Percentiles rank a stretch among this genome's conserved stretches.
These are phyloP conservation scores for Ferrisia virgata DNA, from an alignment of 2,888 invertebrate genomes.

Conservation along the genomic window DNA sequence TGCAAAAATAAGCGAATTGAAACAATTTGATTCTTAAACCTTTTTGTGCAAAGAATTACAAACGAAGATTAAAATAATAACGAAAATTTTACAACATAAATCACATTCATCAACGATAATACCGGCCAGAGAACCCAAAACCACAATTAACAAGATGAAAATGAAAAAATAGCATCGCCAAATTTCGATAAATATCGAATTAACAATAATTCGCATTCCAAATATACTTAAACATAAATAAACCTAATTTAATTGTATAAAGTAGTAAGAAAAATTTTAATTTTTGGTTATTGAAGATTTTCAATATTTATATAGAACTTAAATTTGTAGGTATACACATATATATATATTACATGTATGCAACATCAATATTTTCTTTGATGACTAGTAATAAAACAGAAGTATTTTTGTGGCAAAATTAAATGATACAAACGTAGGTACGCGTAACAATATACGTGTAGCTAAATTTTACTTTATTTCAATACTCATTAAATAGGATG, in stretches of 20 bases:
- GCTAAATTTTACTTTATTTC: not conserved
- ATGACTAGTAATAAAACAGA: too few species aligned
- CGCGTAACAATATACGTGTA: not conserved
- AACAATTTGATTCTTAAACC: too few species aligned
- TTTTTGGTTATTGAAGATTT: not conserved
- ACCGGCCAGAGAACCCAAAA: slow-evolving; percentile 16
- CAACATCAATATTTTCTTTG: too few species aligned
- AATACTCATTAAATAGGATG: not conserved
- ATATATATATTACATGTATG: not conserved
- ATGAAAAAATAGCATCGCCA: not conserved
- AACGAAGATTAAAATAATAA: not conserved
- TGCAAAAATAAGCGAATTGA: not conserved
- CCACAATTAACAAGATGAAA: not conserved
- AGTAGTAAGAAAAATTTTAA: not conserved
- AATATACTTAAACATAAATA: not conserved
- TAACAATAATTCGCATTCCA: not conserved
- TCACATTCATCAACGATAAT: not conserved
- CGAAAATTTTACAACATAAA: not conserved
- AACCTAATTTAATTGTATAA: not conserved
- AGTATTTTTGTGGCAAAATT: too few species aligned
- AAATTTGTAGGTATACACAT: too few species aligned
- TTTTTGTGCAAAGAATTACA: not conserved
- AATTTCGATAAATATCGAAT: not conserved
- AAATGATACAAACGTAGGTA: not conserved
- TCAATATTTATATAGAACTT: not conserved